phyloP scores from a whole-genome alignment of 2,888 invertebrate genomes.

The Priocnemis perturbator region DNA sequence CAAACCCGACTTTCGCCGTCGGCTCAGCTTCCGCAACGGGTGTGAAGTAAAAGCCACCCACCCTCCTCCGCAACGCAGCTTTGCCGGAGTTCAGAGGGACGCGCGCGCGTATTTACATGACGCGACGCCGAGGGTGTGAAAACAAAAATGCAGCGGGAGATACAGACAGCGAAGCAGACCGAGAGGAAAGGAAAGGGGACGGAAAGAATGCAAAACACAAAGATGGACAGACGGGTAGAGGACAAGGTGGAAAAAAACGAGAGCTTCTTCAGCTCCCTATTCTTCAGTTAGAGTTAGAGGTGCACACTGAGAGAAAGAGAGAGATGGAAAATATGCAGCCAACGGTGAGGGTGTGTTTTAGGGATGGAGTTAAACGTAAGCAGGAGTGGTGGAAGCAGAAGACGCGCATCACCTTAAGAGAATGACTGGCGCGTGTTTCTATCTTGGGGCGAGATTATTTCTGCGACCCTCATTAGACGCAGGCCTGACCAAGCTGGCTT shows the following conservation, averaged over 20 bases:
- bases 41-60: background rate
- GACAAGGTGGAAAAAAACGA: constrained; percentile 1
- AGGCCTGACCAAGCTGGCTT: constrained; percentile 61
- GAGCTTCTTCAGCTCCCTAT: constrained; percentile 1
- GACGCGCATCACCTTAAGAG: constrained; percentile 11
- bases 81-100: background rate
- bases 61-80: too few relatives aligned
- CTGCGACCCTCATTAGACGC: constrained; percentile 66
- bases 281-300: too few relatives aligned
- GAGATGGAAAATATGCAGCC: too few relatives aligned
- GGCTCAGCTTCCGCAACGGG: background rate
- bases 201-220: too few relatives aligned
- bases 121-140: constrained; percentile 16
- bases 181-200: background rate
- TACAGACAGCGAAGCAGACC: constrained; percentile 19
- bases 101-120: constrained; percentile 19
- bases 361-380: background rate
- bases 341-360: too few relatives aligned
- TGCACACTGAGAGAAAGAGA: too few relatives aligned
- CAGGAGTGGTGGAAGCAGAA: constrained; percentile 12
- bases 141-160: constrained; percentile 20
- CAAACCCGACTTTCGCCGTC: too few relatives aligned
- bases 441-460: constrained; percentile 51
- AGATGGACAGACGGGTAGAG: background rate
- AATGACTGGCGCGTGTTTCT: constrained; percentile 45